Evolutionary conservation across 2,797 vertebrate genomes (phyloP).

Genomic region (Apogon talboti): DNA sequence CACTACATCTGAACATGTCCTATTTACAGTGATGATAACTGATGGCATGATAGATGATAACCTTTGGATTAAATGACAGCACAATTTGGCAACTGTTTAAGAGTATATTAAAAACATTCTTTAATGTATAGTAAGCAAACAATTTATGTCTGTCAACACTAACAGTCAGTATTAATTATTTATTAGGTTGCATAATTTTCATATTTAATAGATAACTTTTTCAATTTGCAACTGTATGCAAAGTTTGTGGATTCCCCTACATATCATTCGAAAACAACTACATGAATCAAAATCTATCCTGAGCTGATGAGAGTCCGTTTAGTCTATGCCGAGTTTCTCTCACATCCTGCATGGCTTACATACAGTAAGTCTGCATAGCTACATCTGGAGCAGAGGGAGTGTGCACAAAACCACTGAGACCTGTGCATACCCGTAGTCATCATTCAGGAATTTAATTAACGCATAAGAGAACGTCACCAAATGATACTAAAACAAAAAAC

Average conservation of each 20-base stretch:
- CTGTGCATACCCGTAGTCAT: conserved; percentile 66
- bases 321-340: conserved; percentile 28
- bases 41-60: no score
- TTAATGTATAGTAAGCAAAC: not conserved
- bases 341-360: conserved; percentile 42
- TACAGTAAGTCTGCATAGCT: conserved; percentile 49
- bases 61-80: not conserved
- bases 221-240: no score
- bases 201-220: no score
- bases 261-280: no score
- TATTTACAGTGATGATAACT: no score
- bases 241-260: no score
- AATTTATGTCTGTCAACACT: no score
- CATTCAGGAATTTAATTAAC: conserved; percentile 83
- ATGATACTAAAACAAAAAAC: conserved; percentile 67
- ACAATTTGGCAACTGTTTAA: conserved; percentile 4
- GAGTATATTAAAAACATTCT: not conserved
- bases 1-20: no score
- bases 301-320: conserved; percentile 56
- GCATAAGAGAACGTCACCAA: conserved; percentile 63
- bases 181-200: no score
- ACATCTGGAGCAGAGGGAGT: conserved; percentile 67
- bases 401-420: conserved; percentile 70
- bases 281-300: conserved; percentile 18
- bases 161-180: no score